Conservation (phyloP, 2,113 vertebrate species). For the Ornithorhynchus anatinus region DNA sequence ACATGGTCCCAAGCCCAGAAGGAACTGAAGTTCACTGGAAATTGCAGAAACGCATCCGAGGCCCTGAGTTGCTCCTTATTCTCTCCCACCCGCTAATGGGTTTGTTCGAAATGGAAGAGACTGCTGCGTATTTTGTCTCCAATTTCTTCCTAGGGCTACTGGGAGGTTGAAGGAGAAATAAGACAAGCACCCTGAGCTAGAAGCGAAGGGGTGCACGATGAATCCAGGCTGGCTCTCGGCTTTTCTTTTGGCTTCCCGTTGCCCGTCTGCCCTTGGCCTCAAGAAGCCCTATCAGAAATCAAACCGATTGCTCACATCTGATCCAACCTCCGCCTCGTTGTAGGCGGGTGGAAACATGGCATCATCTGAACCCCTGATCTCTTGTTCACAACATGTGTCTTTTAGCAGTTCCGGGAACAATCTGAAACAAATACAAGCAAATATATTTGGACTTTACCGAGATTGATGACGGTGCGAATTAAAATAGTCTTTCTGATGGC, state of each 20-base stretch:
- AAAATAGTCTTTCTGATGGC: slow-evolving; percentile 51
- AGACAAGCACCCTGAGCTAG: too few relatives aligned
- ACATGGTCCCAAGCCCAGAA: too few relatives aligned
- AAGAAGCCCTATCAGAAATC: slow-evolving; percentile 16
- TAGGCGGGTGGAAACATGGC: slow-evolving; percentile 17
- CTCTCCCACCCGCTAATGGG: too few relatives aligned
- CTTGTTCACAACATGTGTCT: slow-evolving; percentile 26
- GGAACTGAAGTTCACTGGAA: too few relatives aligned
- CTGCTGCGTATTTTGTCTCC: too few relatives aligned
- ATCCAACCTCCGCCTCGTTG: slow-evolving; percentile 2
- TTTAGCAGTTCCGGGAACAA: slow-evolving; percentile 43
- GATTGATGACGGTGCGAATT: slow-evolving; percentile 63
- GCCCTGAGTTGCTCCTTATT: too few relatives aligned
- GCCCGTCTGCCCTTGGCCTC: slow-evolving; percentile 2
- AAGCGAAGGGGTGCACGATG: too few relatives aligned
- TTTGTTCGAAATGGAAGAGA: too few relatives aligned
- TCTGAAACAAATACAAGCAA: slow-evolving; percentile 31
- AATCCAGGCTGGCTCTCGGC: too few relatives aligned
- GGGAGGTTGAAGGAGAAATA: too few relatives aligned
- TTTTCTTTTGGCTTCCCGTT: not conserved
- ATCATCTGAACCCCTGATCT: slow-evolving; percentile 13
- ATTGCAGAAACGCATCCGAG: too few relatives aligned
- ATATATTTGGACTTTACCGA: slow-evolving; percentile 19
- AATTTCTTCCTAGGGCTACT: too few relatives aligned
- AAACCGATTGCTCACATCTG: slow-evolving; percentile 17